A percentile compares a stretch with the other conserved stretches of the same genome.
These are phyloP conservation scores for Heliconius nattereri DNA, from an alignment of 1,140 invertebrate species.

Conservation along the genomic window DNA sequence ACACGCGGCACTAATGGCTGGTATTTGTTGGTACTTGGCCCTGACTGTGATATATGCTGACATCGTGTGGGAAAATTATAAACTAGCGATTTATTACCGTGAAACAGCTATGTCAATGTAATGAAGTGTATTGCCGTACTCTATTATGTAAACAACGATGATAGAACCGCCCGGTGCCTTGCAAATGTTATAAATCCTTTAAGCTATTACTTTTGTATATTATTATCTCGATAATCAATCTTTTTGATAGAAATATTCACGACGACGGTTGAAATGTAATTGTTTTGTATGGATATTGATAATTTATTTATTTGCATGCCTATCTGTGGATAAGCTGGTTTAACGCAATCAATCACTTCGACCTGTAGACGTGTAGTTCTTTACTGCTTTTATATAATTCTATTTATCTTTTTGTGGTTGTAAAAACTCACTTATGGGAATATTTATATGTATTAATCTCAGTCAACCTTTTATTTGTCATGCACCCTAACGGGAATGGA, in stretches of 20 bases:
- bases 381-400: no score
- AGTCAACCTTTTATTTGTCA: no score
- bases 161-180: slow-evolving; percentile 1
- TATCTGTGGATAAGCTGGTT: neutral
- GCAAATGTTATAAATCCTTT: neutral
- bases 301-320: neutral
- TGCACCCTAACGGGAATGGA: no score
- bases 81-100: slow-evolving; percentile 30
- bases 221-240: slow-evolving; percentile 2
- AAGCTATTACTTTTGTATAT: neutral
- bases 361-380: no score
- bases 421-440: no score
- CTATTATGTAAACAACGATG: slow-evolving; percentile 5
- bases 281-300: neutral
- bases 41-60: slow-evolving; percentile 34
- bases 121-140: slow-evolving; percentile 12
- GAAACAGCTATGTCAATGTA: slow-evolving; percentile 22
- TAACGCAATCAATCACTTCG: no score
- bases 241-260: slow-evolving; percentile 6
- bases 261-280: neutral
- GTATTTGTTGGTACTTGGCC: slow-evolving; percentile 16
- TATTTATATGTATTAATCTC: no score
- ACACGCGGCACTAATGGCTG: slow-evolving; percentile 10
- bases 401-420: no score
- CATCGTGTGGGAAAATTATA: slow-evolving; percentile 35